Evolutionary conservation across 2,888 invertebrate genomes (phyloP).

Genomic region (Tipula unca): DNA sequence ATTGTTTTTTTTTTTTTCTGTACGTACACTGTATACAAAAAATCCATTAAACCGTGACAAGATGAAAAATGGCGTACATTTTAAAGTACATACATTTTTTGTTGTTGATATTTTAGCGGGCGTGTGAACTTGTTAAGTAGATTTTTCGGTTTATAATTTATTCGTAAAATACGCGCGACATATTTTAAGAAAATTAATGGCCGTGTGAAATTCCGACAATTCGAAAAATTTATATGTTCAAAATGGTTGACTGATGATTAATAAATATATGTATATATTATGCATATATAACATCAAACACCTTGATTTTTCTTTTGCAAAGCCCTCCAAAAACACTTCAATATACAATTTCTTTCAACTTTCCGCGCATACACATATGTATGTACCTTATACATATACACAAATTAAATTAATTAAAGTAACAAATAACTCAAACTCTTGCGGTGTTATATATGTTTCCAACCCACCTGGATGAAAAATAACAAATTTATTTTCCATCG

Average conservation of each 20-base stretch:
- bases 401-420: neutral
- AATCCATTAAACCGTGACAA: neutral
- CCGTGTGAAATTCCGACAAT: neutral
- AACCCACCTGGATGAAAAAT: neutral
- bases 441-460: neutral
- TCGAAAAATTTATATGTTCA: no score
- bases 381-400: no score
- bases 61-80: neutral
- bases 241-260: neutral
- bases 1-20: neutral
- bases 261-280: no score
- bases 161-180: neutral
- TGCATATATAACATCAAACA: neutral
- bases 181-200: neutral
- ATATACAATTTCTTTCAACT: neutral
- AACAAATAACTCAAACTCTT: neutral
- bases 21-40: neutral
- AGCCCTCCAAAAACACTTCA: neutral
- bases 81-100: no score
- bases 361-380: neutral
- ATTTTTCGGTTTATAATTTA: neutral
- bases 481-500: neutral
- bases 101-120: neutral
- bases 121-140: neutral
- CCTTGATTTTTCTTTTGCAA: neutral